Conservation (phyloP, 2,113 vertebrate species). For the Dasyurus viverrinus region DNA sequence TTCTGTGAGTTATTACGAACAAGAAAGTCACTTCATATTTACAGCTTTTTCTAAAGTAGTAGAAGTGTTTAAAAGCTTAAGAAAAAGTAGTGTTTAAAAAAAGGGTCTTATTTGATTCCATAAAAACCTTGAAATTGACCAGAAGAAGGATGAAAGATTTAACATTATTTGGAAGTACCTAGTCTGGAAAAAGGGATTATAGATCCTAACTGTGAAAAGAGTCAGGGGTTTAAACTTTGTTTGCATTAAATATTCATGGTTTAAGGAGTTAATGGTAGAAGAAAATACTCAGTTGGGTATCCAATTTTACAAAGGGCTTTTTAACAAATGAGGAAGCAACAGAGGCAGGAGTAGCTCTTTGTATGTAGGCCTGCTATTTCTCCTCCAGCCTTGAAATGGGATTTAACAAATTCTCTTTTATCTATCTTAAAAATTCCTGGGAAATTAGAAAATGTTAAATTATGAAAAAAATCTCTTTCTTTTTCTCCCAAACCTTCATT, state of each 20-base stretch:
- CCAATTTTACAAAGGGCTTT: constrained; percentile 60
- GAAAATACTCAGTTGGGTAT: constrained; percentile 62
- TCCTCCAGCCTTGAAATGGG: constrained; percentile 5
- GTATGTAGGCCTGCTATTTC: not conserved
- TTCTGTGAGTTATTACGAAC: constrained; percentile 57
- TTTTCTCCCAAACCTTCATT: not conserved
- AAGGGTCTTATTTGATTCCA: constrained; percentile 79
- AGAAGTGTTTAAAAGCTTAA: constrained; percentile 71
- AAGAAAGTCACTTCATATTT: constrained; percentile 71
- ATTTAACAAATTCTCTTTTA: constrained; percentile 25
- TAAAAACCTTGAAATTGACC: constrained; percentile 86
- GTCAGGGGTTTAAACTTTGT: constrained; percentile 77
- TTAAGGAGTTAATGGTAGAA: constrained; percentile 80
- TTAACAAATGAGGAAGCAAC: constrained; percentile 47
- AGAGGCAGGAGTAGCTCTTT: not conserved
- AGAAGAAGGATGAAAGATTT: constrained; percentile 85
- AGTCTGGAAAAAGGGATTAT: constrained; percentile 86
- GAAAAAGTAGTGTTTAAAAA: constrained; percentile 66
- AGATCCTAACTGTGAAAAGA: constrained; percentile 83
- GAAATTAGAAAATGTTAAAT: not conserved
- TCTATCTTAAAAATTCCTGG: not conserved
- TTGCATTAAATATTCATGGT: constrained; percentile 82
- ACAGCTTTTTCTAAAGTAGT: constrained; percentile 66
- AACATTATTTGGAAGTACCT: constrained; percentile 83
- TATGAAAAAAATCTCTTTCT: not conserved